phyloP scores from a whole-genome alignment of 2,113 vertebrate genomes.

The Pycnonotus jocosus region DNA sequence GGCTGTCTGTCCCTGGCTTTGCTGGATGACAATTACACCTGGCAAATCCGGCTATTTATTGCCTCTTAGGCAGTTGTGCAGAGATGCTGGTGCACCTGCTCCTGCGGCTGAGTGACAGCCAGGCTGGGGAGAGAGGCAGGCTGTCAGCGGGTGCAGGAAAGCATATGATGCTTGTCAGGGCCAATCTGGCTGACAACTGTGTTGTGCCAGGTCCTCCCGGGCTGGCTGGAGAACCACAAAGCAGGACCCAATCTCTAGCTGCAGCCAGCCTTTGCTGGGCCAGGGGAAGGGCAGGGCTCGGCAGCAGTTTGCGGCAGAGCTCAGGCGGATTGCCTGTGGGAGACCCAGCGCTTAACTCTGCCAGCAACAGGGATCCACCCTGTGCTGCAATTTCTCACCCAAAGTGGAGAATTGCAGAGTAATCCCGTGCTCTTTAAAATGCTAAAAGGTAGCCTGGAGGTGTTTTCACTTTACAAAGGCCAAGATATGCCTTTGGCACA shows the following conservation, averaged over 20 bases:
- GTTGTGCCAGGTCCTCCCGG: not conserved
- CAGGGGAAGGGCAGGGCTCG: not conserved
- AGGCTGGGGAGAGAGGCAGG: not conserved
- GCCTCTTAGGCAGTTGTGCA: not conserved
- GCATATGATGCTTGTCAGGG: conserved; percentile 34
- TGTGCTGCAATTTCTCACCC: not conserved
- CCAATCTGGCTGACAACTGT: conserved; percentile 23
- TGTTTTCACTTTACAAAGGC: not conserved
- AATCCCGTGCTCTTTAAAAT: not conserved
- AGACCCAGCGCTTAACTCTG: not conserved
- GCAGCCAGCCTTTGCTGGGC: not conserved
- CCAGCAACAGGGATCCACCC: not conserved
- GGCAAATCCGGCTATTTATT: conserved; percentile 8
- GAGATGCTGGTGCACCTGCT: not conserved
- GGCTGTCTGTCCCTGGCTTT: not conserved
- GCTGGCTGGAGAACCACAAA: not conserved
- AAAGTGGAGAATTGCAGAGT: not conserved
- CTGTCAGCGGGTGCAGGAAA: not conserved
- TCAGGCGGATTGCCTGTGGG: fast-evolving
- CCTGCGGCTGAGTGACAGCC: not conserved
- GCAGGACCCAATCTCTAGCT: not conserved
- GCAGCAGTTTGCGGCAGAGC: not conserved
- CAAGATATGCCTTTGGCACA: not conserved
- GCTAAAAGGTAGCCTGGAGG: not conserved
- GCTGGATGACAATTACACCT: conserved; percentile 1